phyloP scores from a whole-genome alignment of 2,888 invertebrate species.

The Polyommatus icarus region DNA sequence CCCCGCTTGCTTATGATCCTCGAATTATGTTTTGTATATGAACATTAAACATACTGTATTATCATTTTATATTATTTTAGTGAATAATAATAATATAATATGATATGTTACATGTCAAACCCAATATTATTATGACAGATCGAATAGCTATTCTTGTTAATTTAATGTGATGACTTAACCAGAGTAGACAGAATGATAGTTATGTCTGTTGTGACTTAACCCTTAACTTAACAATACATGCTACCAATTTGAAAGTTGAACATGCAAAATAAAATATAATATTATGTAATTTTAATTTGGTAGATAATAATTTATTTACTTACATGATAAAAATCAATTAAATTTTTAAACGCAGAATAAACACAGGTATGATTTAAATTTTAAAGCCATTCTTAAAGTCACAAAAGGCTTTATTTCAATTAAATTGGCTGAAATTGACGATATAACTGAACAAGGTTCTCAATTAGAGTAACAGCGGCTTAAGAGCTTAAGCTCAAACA shows the following conservation, averaged over 20 bases:
- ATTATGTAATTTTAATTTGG: too few relatives aligned
- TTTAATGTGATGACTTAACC: too few relatives aligned
- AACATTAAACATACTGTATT: not conserved
- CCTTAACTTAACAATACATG: too few relatives aligned
- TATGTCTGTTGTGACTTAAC: too few relatives aligned
- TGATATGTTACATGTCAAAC: not conserved
- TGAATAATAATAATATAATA: not conserved
- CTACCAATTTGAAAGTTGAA: too few relatives aligned
- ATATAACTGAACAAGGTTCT: conserved; percentile 31
- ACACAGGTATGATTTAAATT: not conserved
- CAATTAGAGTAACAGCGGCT: conserved; percentile 33
- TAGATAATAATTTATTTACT: not conserved
- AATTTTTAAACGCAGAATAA: too few relatives aligned
- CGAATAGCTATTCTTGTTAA: too few relatives aligned
- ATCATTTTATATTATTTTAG: too few relatives aligned
- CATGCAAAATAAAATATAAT: too few relatives aligned
- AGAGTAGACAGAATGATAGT: too few relatives aligned
- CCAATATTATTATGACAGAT: too few relatives aligned
- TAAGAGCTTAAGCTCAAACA: conserved; percentile 38
- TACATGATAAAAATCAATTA: not conserved
- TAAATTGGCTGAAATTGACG: conserved; percentile 20
- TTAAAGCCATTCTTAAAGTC: not conserved
- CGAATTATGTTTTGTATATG: not conserved
- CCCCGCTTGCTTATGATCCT: not conserved
- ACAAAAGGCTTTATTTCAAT: not conserved